Conservation (phyloP, 1,140 invertebrate genomes). For the Scaptomyza graminum region DNA sequence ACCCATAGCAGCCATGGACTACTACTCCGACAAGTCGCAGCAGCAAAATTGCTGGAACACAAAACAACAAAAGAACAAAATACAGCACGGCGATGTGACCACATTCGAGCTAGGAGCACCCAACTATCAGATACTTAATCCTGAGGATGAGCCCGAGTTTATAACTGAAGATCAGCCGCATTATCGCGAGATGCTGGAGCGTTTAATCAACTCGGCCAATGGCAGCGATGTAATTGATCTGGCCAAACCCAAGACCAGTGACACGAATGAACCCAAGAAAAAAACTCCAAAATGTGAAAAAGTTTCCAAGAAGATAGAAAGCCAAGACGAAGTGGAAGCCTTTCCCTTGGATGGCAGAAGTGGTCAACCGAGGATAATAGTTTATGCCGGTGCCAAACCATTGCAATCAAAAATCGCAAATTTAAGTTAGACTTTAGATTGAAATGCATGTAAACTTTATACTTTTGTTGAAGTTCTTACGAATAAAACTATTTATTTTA, state of each 20-base stretch:
- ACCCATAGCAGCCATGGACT: constrained; percentile 9
- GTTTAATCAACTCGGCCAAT: constrained; percentile 45
- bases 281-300: constrained; percentile 46
- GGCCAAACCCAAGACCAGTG: constrained; percentile 19
- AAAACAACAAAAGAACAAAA: constrained; percentile 60
- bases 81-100: constrained; percentile 68
- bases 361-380: constrained; percentile 6
- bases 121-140: constrained; percentile 74
- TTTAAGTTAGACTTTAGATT: constrained; percentile 44
- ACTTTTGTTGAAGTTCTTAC: too few species aligned
- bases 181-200: constrained; percentile 58
- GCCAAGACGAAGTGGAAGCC: neutral
- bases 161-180: constrained; percentile 76
- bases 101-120: constrained; percentile 72
- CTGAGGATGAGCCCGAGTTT: constrained; percentile 70
- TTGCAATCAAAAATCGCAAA: constrained; percentile 59
- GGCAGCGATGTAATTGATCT: constrained; percentile 57
- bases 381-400: constrained; percentile 55
- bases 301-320: neutral
- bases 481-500: too few species aligned
- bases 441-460: too few species aligned
- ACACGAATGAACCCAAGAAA: neutral
- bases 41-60: constrained; percentile 52
- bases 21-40: constrained; percentile 14
- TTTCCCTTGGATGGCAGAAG: neutral